Evolutionary conservation across 2,113 vertebrate species (phyloP), one percentile per base, ranked within the genome.

Genomic region (Oenanthe oenanthe): DNA sequence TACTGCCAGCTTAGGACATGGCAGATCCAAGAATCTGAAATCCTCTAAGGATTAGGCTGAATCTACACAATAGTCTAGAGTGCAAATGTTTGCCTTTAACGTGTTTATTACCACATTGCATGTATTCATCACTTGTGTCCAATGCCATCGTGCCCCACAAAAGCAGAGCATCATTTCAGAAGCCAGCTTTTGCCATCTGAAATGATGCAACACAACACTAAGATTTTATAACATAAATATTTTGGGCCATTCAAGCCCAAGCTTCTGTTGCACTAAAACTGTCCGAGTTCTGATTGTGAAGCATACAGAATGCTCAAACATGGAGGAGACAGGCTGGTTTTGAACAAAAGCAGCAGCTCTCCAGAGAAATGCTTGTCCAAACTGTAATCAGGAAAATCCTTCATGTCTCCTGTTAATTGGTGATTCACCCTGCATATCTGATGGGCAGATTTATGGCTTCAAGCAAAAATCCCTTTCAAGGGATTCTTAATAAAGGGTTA

Each of bases 391-490:
- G 75, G 75, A 80, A 92, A 95, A 96, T 92, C 82, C 58, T 88
- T 94, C 89, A 72, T 53, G 89, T 80, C 80, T 91, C 68, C 81
- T 95, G 88, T 66, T 87, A 96, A 95, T 88, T 85, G 83, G 83
- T 94, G 51, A 93, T 91, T 92, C 14, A 13, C 71, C 93, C 78
- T 96, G 73, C 92, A 92, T 89, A 85, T 84, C 71, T 95, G 91
- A 91, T 94, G 65, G 85, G 48, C 92, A 96, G 81, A 81, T 89
- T 83, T 38, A 95, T 57, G 54, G 84, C 89, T 91, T 72, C 77
- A 65, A 95, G 92, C 78, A 92, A 97, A 96, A 96, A 76, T 58
- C 88, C 70, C 56, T 95, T 97, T 95, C 89, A 97, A 91, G 93
- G 57, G 81, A 83, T 86, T 82, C 57, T 73, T 58, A 92, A 85